A percentile compares a stretch with the other conserved stretches of the same genome.
phyloP scores from a whole-genome alignment of 1,140 invertebrate species.

The Cepaea nemoralis region DNA sequence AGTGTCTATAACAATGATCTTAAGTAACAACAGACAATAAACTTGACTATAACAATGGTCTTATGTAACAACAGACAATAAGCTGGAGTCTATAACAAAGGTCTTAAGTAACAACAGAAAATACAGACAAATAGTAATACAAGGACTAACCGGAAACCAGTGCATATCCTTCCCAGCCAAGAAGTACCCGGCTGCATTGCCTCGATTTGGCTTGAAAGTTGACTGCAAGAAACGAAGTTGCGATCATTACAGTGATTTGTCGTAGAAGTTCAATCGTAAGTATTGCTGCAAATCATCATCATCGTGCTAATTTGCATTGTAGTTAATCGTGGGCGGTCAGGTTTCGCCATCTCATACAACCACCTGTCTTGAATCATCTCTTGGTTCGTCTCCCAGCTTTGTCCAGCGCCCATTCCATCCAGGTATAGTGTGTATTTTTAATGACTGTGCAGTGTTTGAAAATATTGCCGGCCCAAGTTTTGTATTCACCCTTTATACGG shows the following conservation, averaged over 20 bases:
- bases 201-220: conserved; percentile 65
- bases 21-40: too few relatives aligned
- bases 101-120: too few relatives aligned
- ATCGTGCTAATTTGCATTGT: not conserved
- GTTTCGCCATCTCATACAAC: too few relatives aligned
- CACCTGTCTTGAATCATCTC: too few relatives aligned
- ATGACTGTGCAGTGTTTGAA: too few relatives aligned
- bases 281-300: too few relatives aligned
- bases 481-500: too few relatives aligned
- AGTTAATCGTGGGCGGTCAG: too few relatives aligned
- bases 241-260: not conserved
- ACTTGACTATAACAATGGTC: not conserved
- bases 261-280: not conserved
- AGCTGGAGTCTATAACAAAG: too few relatives aligned
- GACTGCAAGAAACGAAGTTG: conserved; percentile 46
- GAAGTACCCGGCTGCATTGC: conserved; percentile 67
- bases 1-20: too few relatives aligned
- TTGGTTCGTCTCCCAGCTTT: not conserved
- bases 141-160: conserved; percentile 67
- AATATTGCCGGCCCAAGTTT: too few relatives aligned
- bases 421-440: too few relatives aligned
- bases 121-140: not conserved
- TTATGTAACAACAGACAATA: not conserved
- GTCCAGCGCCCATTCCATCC: not conserved
- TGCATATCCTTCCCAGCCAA: conserved; percentile 69